Conservation (phyloP, 2,888 invertebrate genomes). For the Dynastes tityus region DNA sequence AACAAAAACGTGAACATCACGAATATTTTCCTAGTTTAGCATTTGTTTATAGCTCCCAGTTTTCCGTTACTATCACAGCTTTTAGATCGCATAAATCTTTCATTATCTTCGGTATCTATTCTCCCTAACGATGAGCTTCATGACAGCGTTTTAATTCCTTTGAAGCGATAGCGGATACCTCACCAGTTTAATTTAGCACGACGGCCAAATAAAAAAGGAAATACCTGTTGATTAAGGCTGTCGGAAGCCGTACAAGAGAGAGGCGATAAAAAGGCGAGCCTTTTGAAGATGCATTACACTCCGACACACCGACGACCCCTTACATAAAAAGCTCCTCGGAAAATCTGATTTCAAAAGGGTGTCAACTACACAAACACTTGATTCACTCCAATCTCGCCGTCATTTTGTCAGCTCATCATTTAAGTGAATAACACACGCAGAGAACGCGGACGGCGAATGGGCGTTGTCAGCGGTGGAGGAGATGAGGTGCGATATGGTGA, state of each 20-base stretch:
- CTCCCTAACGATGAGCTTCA: constrained; percentile 2
- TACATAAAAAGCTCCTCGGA: constrained; percentile 62
- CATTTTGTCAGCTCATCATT: constrained; percentile 65
- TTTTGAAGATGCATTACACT: constrained; percentile 53
- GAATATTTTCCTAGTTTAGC: too few relatives aligned
- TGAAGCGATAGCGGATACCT: constrained; percentile 36
- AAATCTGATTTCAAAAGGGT: constrained; percentile 68
- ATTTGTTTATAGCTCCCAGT: too few relatives aligned
- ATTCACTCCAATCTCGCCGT: constrained; percentile 65
- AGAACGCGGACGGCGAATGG: neutral
- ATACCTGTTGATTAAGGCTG: constrained; percentile 53
- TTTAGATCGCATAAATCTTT: constrained; percentile 2
- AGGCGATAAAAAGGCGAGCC: constrained; percentile 50
- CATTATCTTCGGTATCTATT: neutral
- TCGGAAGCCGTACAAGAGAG: constrained; percentile 40
- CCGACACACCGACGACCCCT: constrained; percentile 50
- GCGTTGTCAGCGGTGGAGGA: neutral
- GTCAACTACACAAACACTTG: constrained; percentile 69
- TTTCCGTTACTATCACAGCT: neutral
- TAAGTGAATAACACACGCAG: constrained; percentile 50
- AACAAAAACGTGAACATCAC: too few relatives aligned
- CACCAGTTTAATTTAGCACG: constrained; percentile 36
- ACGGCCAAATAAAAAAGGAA: constrained; percentile 41
- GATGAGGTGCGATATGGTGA: neutral
- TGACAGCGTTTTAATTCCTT: constrained; percentile 16